Conservation (phyloP, 2,888 invertebrate species). For the Hoplodrina blanda region DNA sequence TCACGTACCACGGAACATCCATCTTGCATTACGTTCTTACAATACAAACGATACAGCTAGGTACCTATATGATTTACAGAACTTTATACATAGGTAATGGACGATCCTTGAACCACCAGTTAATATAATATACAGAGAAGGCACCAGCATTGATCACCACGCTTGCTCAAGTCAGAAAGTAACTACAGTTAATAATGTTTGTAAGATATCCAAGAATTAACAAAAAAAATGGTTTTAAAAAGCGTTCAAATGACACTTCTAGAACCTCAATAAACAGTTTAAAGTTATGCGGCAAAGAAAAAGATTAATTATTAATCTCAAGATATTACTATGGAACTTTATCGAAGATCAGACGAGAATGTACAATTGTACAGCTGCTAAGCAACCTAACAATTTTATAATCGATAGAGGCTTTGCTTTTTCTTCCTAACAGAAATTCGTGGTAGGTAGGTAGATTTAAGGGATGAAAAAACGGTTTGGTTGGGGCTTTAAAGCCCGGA, state of each 20-base stretch:
- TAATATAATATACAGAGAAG: no score
- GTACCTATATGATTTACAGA: background rate
- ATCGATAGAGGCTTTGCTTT: slow-evolving; percentile 35
- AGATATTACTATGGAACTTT: slow-evolving; percentile 7
- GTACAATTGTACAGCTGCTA: slow-evolving; percentile 25
- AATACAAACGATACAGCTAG: slow-evolving; percentile 37
- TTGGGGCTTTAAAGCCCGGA: background rate
- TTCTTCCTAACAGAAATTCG: slow-evolving; percentile 22
- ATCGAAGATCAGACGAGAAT: background rate
- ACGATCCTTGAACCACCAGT: background rate
- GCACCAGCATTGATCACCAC: no score
- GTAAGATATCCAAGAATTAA: background rate
- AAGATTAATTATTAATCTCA: background rate
- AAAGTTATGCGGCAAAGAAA: background rate
- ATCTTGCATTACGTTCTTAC: slow-evolving; percentile 43
- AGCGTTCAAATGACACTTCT: no score
- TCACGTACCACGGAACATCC: slow-evolving; percentile 46
- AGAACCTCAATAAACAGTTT: background rate
- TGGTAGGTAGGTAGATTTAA: background rate
- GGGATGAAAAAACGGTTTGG: background rate
- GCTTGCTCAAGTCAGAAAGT: no score
- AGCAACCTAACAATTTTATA: slow-evolving; percentile 50
- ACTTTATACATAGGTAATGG: background rate
- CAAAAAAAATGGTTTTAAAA: no score
- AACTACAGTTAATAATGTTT: background rate